Base-by-base conservation (phyloP, 1,140 invertebrate species). In the Bombus vancouverensis region DNA sequence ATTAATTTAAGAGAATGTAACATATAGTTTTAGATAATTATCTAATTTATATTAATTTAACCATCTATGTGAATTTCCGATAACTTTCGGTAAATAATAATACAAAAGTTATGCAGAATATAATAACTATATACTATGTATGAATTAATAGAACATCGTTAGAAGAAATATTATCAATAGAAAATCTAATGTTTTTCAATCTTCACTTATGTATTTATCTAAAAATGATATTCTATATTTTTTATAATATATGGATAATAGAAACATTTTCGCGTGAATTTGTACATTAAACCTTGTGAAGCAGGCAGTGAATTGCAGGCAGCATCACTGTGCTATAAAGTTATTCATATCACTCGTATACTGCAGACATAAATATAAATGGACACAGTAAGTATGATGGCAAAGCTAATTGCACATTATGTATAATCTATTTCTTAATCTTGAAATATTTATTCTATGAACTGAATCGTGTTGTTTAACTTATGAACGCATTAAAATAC, bases 201-300 rank as follows among this genome's bases (percentile, higher is more conserved):
- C 78, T 89, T 72, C 44, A 73, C 53, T 77, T 78, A 37, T 76
- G 42, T 47, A 71, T n/a, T 73, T 37, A 76, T 76, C 68, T 86
- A 83, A 88, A 42, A 88, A 83, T 83, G 37, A 81, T 76, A 85
- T 59, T 71, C 71, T 85, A 79, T 77, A 28, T 72, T 73, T 47
- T 68, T 68, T 68, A 71, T 62, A 76, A 32, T 81, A 82, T 85
- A 83, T 12, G 83, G 72, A 87, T 77, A 85, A 89, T 82, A 53
- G 68, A 85, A 87, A 81, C 75, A 81, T 62, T 68, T 42, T 82
- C 66, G 66, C 62, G 32, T 88, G 57, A 78, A 73, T 90, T 90
- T 90, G 89, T 90, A 90, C 89, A 88, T 90, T 90, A 82, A 82
- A 89, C 68, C 88, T 83, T 88, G 70, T 86, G 44, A 88, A 88